Evolutionary conservation across 2,797 vertebrate genomes (phyloP).

Genomic region (Lagorchestes hirsutus): DNA sequence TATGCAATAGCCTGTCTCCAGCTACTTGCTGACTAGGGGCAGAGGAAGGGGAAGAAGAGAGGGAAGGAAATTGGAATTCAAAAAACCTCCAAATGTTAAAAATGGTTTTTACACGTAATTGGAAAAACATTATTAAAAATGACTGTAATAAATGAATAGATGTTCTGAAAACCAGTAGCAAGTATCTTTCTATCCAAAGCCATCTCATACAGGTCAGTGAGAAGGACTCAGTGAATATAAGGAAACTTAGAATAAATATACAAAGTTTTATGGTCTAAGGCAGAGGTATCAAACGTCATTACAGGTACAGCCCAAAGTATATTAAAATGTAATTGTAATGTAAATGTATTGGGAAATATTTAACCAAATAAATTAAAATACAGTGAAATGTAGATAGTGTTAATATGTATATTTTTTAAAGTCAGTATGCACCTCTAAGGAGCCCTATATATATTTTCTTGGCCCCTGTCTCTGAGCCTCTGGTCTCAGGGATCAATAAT

Average conservation of each 20-base stretch:
- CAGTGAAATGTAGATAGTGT: neutral
- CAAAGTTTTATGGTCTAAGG: neutral
- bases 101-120: neutral
- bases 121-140: neutral
- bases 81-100: neutral
- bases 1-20: neutral
- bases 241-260: neutral
- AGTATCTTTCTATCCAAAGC: constrained; percentile 4
- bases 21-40: neutral
- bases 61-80: neutral
- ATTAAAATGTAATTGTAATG: neutral
- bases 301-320: neutral
- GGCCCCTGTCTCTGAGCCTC: neutral
- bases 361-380: neutral
- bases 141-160: neutral
- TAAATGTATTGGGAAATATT: no score
- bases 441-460: neutral
- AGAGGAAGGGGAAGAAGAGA: neutral
- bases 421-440: neutral
- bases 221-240: neutral
- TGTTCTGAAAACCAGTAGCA: neutral
- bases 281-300: neutral
- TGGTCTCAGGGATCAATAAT: neutral
- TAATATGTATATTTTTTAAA: neutral
- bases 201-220: no score